Evolutionary conservation across 2,888 invertebrate species (phyloP), one percentile per base, ranked within the genome.

Genomic region (Acheta domesticus): DNA sequence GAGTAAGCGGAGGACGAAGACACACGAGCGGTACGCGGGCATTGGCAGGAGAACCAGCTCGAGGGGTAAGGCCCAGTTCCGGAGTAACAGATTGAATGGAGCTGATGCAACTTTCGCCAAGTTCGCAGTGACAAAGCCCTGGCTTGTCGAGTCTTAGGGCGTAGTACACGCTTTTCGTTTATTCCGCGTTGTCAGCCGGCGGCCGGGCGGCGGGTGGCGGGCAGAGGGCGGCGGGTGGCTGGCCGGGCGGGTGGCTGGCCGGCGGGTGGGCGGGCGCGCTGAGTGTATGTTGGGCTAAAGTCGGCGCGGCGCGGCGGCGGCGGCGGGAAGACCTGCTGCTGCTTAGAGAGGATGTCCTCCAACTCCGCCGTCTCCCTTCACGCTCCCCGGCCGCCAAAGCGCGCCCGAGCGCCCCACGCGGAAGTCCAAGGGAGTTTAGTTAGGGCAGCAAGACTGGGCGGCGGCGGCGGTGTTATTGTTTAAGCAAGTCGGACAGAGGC

Each of bases 271-370:
- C 36, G 36, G 36, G 36, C 8, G 4, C 36, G 36, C 36, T 36
- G 36, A 36, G 36, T 36, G 36, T 36, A 36, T 36, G 36, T 36
- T 36, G 36, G 36, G 36, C 36, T 36, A 36, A 36, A 36, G 36
- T 36, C 36, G 36, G 36, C 36, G 36, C 36, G 36, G 36, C 36
- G 36, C 36, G 36, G n/a, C 62, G 62, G 62, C 62, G 62, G 62
- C n/a, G 62, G 16, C 14, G 62, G n/a, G 62, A 62, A 62, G 62
- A 62, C 62, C 62, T 14, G 16, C n/a, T 62, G n/a, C 62, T 62
- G n/a, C 62, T 62, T 62, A 62, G 62, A 62, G n/a, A n/a, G 62
- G 62, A 62, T n/a, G n/a, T 62, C 62, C 62, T 62, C 62, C 62
- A 62, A 62, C 62, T 19, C n/a, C 62, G n/a, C 62, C 62, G n/a